These are phyloP conservation scores for Trichopria drosophilae DNA, from an alignment of 2,888 invertebrate species.

Conservation along the genomic window DNA sequence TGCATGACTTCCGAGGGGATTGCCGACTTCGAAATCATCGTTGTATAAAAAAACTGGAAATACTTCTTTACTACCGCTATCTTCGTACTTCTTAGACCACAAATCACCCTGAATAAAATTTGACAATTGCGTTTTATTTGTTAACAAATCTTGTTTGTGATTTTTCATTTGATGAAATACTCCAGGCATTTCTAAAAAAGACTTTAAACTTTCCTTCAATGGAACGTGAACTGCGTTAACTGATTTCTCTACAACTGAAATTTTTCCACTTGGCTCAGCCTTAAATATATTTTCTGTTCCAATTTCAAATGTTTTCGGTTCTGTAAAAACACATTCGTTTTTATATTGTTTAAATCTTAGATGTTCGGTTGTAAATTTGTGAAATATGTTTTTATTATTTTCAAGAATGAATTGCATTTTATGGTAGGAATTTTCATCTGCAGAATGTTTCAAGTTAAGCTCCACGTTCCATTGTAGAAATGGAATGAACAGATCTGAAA, in stretches of 20 bases:
- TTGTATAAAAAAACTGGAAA: constrained; percentile 17
- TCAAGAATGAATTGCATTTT: constrained; percentile 21
- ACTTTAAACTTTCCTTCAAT: constrained; percentile 15
- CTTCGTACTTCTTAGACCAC: constrained; percentile 24
- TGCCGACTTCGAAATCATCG: constrained; percentile 23
- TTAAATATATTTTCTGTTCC: constrained; percentile 17
- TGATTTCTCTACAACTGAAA: constrained; percentile 18
- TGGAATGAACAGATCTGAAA: constrained; percentile 13
- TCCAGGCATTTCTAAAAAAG: not conserved
- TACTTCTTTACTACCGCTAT: not conserved
- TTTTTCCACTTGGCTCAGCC: not conserved
- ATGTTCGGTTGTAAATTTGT: constrained; percentile 16
- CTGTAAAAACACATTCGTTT: constrained; percentile 10
- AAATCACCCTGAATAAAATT: constrained; percentile 22
- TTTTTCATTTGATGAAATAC: constrained; percentile 9
- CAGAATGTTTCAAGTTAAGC: constrained; percentile 6
- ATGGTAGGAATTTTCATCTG: constrained; percentile 3
- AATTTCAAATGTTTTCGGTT: constrained; percentile 20
- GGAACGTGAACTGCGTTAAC: constrained; percentile 28
- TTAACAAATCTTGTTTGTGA: constrained; percentile 7
- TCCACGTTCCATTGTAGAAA: constrained; percentile 18
- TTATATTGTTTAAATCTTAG: constrained; percentile 20
- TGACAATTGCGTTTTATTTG: not conserved
- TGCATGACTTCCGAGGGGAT: constrained; percentile 19
- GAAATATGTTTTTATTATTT: constrained; percentile 12